Evolutionary conservation across 2,797 vertebrate genomes (phyloP).

Genomic region (Manis pentadactyla): DNA sequence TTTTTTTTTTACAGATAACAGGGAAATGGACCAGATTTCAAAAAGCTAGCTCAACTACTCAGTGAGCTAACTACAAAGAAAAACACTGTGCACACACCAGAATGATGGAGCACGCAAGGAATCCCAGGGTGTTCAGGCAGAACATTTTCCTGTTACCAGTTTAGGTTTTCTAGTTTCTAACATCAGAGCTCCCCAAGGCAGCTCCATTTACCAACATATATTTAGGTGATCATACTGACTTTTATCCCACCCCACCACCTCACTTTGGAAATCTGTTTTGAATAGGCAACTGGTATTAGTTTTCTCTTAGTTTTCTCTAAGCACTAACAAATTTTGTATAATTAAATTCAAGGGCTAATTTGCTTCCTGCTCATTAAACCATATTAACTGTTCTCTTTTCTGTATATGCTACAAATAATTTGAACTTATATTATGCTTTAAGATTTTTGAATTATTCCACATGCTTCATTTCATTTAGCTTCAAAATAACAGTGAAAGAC

Average conservation of each 20-base stretch:
- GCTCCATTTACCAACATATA: neutral
- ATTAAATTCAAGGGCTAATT: slow-evolving; percentile 57
- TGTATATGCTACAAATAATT: neutral
- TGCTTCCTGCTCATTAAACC: slow-evolving; percentile 11
- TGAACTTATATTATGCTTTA: neutral
- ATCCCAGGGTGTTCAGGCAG: neutral
- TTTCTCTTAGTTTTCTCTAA: neutral
- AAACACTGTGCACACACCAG: neutral
- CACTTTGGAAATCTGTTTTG: neutral
- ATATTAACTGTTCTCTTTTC: slow-evolving; percentile 43
- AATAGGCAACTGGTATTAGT: slow-evolving; percentile 11
- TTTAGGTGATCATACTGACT: neutral
- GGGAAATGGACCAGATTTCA: neutral
- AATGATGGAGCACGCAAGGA: neutral
- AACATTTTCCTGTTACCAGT: neutral
- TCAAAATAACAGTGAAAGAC: neutral
- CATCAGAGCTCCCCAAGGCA: neutral
- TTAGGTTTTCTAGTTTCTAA: neutral
- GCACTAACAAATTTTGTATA: neutral
- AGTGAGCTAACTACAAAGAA: neutral
- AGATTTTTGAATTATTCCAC: neutral
- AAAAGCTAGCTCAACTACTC: neutral
- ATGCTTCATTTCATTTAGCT: neutral
- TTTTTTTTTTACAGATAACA: neutral
- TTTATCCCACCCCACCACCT: neutral